A percentile compares a stretch with the other conserved stretches of the same genome.
Evolutionary conservation across 2,113 vertebrate genomes (phyloP).

Genomic region (Phoxinus phoxinus): DNA sequence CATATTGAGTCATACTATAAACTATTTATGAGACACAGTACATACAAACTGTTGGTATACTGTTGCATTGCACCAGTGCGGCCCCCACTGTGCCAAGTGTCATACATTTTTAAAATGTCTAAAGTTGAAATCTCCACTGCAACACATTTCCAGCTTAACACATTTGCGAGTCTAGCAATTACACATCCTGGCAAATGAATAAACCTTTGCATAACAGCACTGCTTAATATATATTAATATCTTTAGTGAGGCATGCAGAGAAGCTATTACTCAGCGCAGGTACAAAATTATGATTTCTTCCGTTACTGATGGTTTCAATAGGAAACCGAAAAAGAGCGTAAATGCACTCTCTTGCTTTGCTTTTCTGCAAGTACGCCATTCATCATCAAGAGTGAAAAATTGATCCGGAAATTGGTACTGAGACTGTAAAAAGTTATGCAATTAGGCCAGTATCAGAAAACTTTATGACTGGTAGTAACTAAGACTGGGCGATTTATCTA

Average conservation of each 20-base stretch:
- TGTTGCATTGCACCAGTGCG: neutral
- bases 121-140: slow-evolving; percentile 9
- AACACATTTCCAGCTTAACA: slow-evolving; percentile 28
- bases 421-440: slow-evolving; percentile 12
- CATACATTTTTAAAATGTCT: slow-evolving; percentile 16
- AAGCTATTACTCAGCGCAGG: slow-evolving; percentile 31
- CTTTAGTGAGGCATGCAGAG: slow-evolving; percentile 35
- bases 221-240: slow-evolving; percentile 51
- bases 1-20: neutral
- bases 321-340: neutral
- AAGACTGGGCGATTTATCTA: neutral
- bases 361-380: slow-evolving; percentile 29
- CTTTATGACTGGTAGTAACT: slow-evolving; percentile 2
- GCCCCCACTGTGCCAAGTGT: neutral
- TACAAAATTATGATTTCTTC: slow-evolving; percentile 30
- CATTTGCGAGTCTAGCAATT: slow-evolving; percentile 23
- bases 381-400: slow-evolving; percentile 24
- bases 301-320: slow-evolving; percentile 41
- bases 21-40: slow-evolving; percentile 10
- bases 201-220: slow-evolving; percentile 2
- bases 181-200: slow-evolving; percentile 20
- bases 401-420: slow-evolving; percentile 1
- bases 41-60: neutral
- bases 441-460: neutral
- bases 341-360: slow-evolving; percentile 6